Conservation (phyloP, 92 coral and sea anemone genomes). For the Epizoanthus stellaris region DNA sequence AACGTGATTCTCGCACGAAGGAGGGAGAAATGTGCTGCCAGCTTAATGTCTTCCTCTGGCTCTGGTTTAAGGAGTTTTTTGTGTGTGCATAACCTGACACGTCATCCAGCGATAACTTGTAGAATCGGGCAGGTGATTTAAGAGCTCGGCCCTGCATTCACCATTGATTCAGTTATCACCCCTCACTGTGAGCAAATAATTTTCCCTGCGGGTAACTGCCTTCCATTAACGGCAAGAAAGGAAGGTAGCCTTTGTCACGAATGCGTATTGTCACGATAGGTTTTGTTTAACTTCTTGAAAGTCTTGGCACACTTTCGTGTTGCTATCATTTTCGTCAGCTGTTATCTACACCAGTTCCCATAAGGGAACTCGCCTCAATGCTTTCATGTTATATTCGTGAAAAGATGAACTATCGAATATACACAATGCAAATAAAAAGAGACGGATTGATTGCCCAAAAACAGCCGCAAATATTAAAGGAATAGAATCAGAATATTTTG, state of each 20-base stretch:
- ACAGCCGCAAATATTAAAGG: too few species aligned
- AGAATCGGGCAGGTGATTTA: background rate
- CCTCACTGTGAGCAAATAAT: background rate
- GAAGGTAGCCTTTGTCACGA: constrained; percentile 14
- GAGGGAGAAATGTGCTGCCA: too few species aligned
- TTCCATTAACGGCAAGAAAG: background rate
- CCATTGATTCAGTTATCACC: background rate
- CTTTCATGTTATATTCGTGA: too few species aligned
- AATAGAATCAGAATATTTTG: too few species aligned
- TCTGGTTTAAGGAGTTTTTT: too few species aligned
- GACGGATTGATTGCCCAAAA: too few species aligned
- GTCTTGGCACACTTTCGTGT: background rate
- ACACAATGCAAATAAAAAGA: too few species aligned
- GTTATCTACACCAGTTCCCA: background rate
- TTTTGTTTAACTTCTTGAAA: background rate
- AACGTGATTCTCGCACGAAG: too few species aligned
- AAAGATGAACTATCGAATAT: too few species aligned
- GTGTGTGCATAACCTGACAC: too few species aligned
- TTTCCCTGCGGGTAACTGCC: constrained; percentile 6
- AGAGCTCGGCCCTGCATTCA: background rate
- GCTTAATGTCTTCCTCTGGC: too few species aligned
- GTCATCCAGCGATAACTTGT: background rate
- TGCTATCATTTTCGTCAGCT: background rate
- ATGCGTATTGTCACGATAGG: constrained; percentile 11
- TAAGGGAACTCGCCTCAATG: too few species aligned